Conservation (phyloP, 2,113 vertebrate species). For the Dromiciops gliroides region DNA sequence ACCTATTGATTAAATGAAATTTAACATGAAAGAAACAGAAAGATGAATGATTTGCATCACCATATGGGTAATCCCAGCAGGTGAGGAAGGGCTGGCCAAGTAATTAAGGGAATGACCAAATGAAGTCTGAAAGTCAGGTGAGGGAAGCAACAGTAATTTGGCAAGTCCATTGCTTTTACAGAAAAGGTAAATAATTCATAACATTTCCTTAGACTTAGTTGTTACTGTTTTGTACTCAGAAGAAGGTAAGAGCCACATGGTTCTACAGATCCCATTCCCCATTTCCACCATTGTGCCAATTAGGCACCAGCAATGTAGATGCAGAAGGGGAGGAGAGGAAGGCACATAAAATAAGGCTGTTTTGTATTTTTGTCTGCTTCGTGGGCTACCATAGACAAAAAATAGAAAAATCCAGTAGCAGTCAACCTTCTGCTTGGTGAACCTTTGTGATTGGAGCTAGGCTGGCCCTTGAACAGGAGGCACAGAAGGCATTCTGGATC, state of each 20-base stretch:
- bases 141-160: neutral
- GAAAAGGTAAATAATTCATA: neutral
- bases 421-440: neutral
- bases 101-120: neutral
- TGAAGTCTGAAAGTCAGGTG: neutral
- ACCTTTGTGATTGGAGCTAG: neutral
- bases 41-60: neutral
- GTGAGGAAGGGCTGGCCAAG: neutral
- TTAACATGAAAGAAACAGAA: neutral
- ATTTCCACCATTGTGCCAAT: neutral
- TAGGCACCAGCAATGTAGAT: neutral
- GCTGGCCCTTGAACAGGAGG: neutral
- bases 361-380: neutral
- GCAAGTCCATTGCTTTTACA: neutral
- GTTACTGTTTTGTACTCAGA: neutral
- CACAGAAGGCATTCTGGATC: neutral
- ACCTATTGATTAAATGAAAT: neutral
- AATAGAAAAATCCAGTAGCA: neutral
- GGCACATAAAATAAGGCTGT: neutral
- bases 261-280: neutral
- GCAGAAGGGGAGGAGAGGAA: neutral
- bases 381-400: neutral
- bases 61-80: neutral
- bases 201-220: neutral
- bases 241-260: neutral